Conservation (phyloP, 1,140 invertebrate species). For the Cherax destructor region DNA sequence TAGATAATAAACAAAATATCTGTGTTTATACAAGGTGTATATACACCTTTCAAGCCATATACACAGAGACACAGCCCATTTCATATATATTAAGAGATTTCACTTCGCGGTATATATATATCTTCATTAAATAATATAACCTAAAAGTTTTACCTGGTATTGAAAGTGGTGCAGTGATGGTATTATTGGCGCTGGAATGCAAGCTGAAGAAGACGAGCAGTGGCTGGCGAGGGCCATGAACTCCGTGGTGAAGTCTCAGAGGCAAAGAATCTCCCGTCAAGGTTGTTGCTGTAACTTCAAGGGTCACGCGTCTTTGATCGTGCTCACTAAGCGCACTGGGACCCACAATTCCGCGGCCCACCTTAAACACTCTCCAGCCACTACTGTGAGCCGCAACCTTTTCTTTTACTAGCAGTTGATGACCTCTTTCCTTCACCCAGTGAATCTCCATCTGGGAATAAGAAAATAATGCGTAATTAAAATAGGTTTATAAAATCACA, state of each 20-base stretch:
- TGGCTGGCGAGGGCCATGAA: slow-evolving; percentile 26
- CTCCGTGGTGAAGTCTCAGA: slow-evolving; percentile 37
- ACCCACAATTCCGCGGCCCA: slow-evolving; percentile 1
- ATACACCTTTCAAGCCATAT: no score
- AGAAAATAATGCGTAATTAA: not conserved
- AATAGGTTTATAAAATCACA: no score
- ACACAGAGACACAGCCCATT: no score
- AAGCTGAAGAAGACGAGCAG: slow-evolving; percentile 40
- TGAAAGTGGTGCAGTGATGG: not conserved
- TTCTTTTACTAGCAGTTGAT: slow-evolving; percentile 11
- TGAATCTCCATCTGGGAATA: slow-evolving; percentile 29
- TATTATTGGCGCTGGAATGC: not conserved
- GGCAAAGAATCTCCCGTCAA: slow-evolving; percentile 10
- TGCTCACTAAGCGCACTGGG: not conserved
- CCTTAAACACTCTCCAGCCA: slow-evolving; percentile 50
- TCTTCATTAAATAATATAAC: no score
- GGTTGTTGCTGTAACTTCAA: slow-evolving; percentile 26
- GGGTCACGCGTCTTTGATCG: not conserved
- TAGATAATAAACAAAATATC: no score
- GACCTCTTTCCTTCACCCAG: not conserved
- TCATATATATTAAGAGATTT: no score
- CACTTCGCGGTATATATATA: no score
- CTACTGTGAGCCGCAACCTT: slow-evolving; percentile 54
- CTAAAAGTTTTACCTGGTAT: no score
- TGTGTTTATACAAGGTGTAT: no score